These are phyloP conservation scores for Ecliptopera silaceata DNA, from an alignment of 2,888 invertebrate species.

Conservation along the genomic window DNA sequence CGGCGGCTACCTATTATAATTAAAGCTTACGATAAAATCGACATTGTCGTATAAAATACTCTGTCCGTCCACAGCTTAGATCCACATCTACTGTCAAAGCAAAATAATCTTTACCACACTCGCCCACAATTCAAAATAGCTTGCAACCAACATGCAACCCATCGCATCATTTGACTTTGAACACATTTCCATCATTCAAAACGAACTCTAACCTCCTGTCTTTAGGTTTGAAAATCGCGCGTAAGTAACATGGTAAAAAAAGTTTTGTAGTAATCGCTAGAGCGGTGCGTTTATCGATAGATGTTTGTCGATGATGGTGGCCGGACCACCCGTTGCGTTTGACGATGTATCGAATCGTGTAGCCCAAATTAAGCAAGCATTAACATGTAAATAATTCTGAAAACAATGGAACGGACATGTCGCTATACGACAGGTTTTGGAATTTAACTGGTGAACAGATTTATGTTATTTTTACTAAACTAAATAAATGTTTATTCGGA, in stretches of 20 bases:
- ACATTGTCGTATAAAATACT: conserved; percentile 46
- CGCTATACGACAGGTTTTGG: conserved; percentile 33
- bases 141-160: background rate
- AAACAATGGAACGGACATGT: conserved; percentile 53
- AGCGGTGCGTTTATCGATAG: conserved; percentile 60
- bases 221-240: conserved; percentile 4
- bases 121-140: background rate
- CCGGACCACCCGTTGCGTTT: conserved; percentile 64
- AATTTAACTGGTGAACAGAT: conserved; percentile 14
- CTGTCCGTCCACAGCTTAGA: conserved; percentile 3
- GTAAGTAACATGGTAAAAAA: background rate
- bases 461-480: conserved; percentile 6
- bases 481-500: conserved; percentile 1
- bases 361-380: conserved; percentile 64
- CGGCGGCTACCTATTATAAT: conserved; percentile 65
- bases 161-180: background rate
- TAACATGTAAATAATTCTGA: conserved; percentile 55
- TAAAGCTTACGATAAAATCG: conserved; percentile 64
- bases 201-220: background rate
- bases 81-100: conserved; percentile 1
- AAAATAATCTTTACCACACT: conserved; percentile 5
- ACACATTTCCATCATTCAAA: background rate
- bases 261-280: conserved; percentile 49
- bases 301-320: conserved; percentile 42
- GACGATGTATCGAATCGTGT: conserved; percentile 35